Evolutionary conservation across 1,140 invertebrate genomes (phyloP).

Genomic region (Teleopsis dalmanni): DNA sequence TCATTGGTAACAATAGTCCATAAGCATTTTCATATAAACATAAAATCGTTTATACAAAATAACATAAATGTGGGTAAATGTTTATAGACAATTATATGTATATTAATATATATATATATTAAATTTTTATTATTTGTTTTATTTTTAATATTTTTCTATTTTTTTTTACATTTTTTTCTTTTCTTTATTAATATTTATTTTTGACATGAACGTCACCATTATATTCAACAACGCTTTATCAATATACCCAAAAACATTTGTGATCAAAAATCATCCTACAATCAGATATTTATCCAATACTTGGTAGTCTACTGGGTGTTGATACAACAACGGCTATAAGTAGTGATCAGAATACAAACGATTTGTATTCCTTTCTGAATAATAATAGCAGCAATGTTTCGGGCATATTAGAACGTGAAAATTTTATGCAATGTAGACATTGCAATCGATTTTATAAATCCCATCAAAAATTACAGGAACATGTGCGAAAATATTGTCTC

Average conservation of each 20-base stretch:
- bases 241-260: not conserved
- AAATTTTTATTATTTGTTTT: not conserved
- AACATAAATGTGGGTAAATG: not conserved
- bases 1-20: too few species aligned
- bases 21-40: too few species aligned
- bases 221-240: not conserved
- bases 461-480: constrained; percentile 35
- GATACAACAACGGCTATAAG: constrained; percentile 18
- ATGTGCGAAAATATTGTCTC: constrained; percentile 40
- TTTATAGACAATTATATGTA: not conserved
- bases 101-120: not conserved
- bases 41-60: too few species aligned
- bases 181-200: constrained; percentile 20
- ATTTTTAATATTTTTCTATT: constrained; percentile 16
- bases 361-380: constrained; percentile 7
- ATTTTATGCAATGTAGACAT: constrained; percentile 39
- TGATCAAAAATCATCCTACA: not conserved
- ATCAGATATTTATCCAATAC: constrained; percentile 40
- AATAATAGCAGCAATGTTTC: constrained; percentile 10
- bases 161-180: constrained; percentile 18
- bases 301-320: constrained; percentile 40
- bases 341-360: not conserved
- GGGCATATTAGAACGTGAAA: constrained; percentile 17
- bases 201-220: constrained; percentile 6
- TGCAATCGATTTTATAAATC: constrained; percentile 40